Evolutionary conservation across 2,113 vertebrate genomes (phyloP).

Genomic region (Oxyruncus cristatus): DNA sequence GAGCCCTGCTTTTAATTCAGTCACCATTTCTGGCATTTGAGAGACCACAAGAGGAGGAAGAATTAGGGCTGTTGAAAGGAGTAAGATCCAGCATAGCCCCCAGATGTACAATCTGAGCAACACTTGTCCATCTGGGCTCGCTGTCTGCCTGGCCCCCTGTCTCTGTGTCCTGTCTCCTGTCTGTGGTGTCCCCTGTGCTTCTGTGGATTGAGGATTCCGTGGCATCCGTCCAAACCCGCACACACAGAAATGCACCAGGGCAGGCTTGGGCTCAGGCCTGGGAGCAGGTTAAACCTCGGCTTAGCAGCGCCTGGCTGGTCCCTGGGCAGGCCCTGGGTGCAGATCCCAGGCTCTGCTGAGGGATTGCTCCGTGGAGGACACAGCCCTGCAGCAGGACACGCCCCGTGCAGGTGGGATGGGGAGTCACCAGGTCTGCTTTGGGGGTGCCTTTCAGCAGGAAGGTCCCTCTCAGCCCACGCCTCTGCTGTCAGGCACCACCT

Average conservation of each 20-base stretch:
- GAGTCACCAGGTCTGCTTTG: background rate
- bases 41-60: background rate
- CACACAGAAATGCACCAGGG: background rate
- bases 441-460: background rate
- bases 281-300: background rate
- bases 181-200: background rate
- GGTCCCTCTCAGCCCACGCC: background rate
- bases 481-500: background rate
- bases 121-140: background rate
- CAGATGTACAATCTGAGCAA: background rate
- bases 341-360: background rate
- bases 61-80: background rate
- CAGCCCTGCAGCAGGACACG: background rate
- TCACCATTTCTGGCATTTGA: background rate
- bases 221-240: background rate
- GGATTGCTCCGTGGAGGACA: background rate
- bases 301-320: background rate
- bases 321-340: background rate
- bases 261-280: background rate
- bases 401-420: background rate
- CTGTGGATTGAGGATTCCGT: background rate
- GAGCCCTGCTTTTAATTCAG: background rate
- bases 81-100: background rate
- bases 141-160: background rate
- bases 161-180: background rate